Conservation (phyloP, 2,888 invertebrate species). For the Drosophila mimetica region DNA sequence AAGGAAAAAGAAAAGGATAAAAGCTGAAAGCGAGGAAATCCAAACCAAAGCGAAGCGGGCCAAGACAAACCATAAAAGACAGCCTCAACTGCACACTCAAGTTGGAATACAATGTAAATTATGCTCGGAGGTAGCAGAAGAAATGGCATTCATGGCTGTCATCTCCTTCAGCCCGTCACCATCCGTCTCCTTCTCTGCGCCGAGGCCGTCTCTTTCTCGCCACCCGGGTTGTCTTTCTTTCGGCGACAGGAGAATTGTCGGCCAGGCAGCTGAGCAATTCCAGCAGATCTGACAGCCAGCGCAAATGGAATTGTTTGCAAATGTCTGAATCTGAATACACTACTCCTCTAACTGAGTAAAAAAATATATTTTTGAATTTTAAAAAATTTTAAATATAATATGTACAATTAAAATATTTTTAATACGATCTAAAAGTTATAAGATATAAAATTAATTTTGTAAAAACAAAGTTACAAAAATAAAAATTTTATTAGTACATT, state of each 20-base stretch:
- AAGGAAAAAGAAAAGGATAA: constrained; percentile 4
- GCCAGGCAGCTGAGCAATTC: constrained; percentile 54
- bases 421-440: no score
- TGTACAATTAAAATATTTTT: no score
- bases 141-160: constrained; percentile 69
- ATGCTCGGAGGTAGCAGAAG: constrained; percentile 51
- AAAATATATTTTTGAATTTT: not conserved
- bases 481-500: no score
- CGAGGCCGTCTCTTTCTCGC: constrained; percentile 25
- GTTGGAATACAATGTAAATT: constrained; percentile 52
- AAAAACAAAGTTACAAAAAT: no score
- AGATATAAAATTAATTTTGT: no score
- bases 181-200: constrained; percentile 5
- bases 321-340: constrained; percentile 40
- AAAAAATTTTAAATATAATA: not conserved
- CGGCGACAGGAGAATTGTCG: constrained; percentile 38
- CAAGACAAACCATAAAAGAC: constrained; percentile 45
- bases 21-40: not conserved
- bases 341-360: not conserved
- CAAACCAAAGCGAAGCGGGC: constrained; percentile 2
- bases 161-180: constrained; percentile 43
- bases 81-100: constrained; percentile 46
- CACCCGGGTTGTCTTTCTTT: constrained; percentile 34
- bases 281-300: constrained; percentile 53
- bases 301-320: constrained; percentile 69